A percentile compares a stretch with the other conserved stretches of the same genome.
phyloP scores from a whole-genome alignment of 2,113 vertebrate species.

The Melanocharis versteri region DNA sequence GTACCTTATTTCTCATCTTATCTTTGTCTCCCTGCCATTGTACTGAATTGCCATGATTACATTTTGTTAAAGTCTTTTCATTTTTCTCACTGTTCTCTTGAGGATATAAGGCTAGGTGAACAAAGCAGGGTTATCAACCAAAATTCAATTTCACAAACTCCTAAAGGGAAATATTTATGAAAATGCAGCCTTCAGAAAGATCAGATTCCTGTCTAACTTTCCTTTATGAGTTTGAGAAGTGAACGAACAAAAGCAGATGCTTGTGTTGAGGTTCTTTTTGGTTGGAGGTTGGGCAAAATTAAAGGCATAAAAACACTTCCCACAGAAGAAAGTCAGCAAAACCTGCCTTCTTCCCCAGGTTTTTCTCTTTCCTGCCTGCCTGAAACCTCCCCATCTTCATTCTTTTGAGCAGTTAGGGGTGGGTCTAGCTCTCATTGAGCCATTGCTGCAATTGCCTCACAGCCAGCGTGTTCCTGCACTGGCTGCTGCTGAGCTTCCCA shows the following conservation, averaged over 20 bases:
- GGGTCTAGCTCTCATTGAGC: neutral
- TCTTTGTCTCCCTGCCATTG: slow-evolving; percentile 57
- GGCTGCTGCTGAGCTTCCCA: neutral
- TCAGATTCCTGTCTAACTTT: neutral
- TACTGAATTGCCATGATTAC: slow-evolving; percentile 59
- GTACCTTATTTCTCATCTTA: slow-evolving; percentile 60
- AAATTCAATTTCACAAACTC: slow-evolving; percentile 51
- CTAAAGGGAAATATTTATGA: slow-evolving; percentile 49
- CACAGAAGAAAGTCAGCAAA: neutral
- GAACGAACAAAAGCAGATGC: neutral
- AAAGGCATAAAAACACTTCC: neutral
- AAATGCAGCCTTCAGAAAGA: slow-evolving; percentile 43
- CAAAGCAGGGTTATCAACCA: slow-evolving; percentile 39
- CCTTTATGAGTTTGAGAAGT: neutral
- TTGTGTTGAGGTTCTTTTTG: neutral
- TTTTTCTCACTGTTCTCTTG: slow-evolving; percentile 27
- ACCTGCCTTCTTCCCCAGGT: neutral
- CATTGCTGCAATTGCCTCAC: neutral
- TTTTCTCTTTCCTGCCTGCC: neutral
- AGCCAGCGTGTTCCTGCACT: fast-evolving
- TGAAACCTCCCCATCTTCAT: neutral
- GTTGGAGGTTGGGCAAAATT: neutral
- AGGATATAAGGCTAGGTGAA: slow-evolving; percentile 35
- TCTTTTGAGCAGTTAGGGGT: neutral
- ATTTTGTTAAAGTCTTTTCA: slow-evolving; percentile 46